These are phyloP conservation scores for Micromussa lordhowensis DNA, from an alignment of 92 coral and sea anemone species.

Conservation along the genomic window DNA sequence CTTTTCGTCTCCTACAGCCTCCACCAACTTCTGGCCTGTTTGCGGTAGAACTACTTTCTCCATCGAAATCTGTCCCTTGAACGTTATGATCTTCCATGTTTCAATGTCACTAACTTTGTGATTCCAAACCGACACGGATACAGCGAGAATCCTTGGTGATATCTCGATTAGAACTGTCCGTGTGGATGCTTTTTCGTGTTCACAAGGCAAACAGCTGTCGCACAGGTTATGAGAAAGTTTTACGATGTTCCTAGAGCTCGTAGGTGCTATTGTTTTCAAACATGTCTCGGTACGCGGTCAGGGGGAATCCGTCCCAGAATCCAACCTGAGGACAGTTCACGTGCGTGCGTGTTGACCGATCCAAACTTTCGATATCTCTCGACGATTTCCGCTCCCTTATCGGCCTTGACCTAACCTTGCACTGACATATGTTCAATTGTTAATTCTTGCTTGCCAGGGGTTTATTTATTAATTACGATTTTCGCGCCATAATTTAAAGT, in stretches of 20 bases:
- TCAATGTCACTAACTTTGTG: neutral
- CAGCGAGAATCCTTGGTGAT: neutral
- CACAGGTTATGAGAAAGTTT: constrained; percentile 12
- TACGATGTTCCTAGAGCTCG: neutral
- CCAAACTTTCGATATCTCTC: constrained; percentile 19
- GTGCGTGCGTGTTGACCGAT: constrained; percentile 39
- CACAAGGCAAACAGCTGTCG: constrained; percentile 8
- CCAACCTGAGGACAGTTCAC: neutral
- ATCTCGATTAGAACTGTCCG: neutral
- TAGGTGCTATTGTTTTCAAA: constrained; percentile 68
- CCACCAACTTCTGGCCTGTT: constrained; percentile 30
- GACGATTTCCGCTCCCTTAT: constrained; percentile 75
- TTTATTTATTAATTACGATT: constrained; percentile 30
- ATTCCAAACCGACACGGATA: neutral
- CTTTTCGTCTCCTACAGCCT: constrained; percentile 71
- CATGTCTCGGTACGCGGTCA: constrained; percentile 64
- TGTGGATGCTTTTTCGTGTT: neutral
- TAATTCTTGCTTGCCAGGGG: constrained; percentile 39
- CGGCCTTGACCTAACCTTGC: constrained; percentile 64
- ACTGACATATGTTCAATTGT: constrained; percentile 63
- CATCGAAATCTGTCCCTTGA: constrained; percentile 33
- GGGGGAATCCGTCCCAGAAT: constrained; percentile 43
- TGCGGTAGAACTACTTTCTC: constrained; percentile 41
- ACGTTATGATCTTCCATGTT: constrained; percentile 38
- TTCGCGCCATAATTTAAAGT: constrained; percentile 31